These are phyloP conservation scores for Propithecus coquereli DNA, from an alignment of 2,113 vertebrate species.

Conservation along the genomic window DNA sequence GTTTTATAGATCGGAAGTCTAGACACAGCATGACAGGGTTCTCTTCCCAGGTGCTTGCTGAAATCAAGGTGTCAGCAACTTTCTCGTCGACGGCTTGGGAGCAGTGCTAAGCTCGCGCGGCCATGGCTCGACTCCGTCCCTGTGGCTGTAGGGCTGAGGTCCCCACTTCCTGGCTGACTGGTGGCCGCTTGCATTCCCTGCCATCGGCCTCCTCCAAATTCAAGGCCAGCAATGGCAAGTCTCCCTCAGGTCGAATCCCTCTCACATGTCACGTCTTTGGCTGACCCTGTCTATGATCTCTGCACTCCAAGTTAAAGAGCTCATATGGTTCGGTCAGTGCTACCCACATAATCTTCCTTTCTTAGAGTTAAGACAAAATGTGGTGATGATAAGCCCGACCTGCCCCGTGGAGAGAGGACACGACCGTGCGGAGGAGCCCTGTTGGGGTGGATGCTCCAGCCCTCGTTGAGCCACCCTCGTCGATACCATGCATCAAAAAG, in stretches of 20 bases:
- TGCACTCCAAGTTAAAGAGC: background rate
- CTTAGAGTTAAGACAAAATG: background rate
- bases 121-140: background rate
- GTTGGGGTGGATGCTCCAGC: too few relatives aligned
- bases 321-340: background rate
- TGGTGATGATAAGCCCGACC: background rate
- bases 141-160: background rate
- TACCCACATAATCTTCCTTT: too few relatives aligned
- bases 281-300: background rate
- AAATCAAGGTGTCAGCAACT: background rate
- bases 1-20: background rate
- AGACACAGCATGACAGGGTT: background rate
- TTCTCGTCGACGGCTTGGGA: background rate
- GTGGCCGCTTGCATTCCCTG: too few relatives aligned
- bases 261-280: background rate
- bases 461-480: rapidly evolving
- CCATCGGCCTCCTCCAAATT: background rate
- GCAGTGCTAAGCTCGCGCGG: too few relatives aligned
- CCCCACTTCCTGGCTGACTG: background rate
- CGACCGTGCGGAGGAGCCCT: background rate
- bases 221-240: background rate
- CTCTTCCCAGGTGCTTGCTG: background rate
- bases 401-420: background rate
- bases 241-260: background rate
- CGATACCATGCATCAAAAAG: background rate